These are phyloP conservation scores for Podilymbus podiceps DNA, from an alignment of 2,113 vertebrate genomes.

Conservation along the genomic window DNA sequence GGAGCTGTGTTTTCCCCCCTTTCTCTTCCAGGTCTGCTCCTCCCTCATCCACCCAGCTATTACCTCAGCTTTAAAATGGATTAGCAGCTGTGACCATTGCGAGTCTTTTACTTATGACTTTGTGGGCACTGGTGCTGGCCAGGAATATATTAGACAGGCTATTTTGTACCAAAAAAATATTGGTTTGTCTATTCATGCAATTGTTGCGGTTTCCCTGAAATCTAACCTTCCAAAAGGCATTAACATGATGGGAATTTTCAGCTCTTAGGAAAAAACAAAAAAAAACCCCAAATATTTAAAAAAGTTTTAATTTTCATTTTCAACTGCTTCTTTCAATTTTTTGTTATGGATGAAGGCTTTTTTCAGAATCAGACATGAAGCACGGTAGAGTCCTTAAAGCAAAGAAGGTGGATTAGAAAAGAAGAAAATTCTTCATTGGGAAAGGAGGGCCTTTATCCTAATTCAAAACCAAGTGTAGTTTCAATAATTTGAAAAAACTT, in stretches of 20 bases:
- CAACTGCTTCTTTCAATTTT: neutral
- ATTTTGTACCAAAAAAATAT: neutral
- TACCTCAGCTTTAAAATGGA: neutral
- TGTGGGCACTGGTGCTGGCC: neutral
- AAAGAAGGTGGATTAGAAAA: neutral
- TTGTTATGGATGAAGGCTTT: neutral
- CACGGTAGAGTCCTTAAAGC: neutral
- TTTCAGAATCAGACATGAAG: neutral
- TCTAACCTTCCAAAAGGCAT: neutral
- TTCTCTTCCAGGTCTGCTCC: neutral
- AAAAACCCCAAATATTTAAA: neutral
- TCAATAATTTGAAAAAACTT: neutral
- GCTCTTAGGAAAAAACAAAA: neutral
- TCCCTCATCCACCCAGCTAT: neutral
- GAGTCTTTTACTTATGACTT: neutral
- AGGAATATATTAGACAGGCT: neutral
- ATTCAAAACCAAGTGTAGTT: neutral
- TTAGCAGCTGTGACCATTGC: neutral
- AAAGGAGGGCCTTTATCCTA: neutral
- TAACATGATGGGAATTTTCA: neutral
- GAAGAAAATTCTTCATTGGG: accelerated
- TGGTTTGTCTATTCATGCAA: neutral
- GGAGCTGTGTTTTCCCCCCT: neutral
- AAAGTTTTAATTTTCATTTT: neutral
- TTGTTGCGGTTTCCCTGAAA: neutral